Base-by-base conservation (phyloP, 2,888 invertebrate genomes). In the Lasioglossum malachurum region DNA sequence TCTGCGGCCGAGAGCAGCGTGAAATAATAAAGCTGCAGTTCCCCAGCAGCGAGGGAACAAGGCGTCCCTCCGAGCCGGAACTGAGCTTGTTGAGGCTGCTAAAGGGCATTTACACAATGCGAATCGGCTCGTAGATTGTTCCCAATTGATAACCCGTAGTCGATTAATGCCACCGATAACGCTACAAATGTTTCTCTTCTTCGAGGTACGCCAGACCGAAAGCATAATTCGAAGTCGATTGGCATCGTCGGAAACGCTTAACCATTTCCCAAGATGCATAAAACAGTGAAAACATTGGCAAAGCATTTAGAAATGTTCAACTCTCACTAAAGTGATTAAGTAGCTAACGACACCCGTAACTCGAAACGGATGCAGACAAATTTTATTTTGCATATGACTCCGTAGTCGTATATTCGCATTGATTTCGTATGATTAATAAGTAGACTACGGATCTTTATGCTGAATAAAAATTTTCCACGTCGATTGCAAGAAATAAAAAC, bases 21-120 rank as follows among this genome's bases (percentile, higher is more conserved):
- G 67, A 67, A 31, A 64, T 64, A 31, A 64, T 64, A 64, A 64
- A 64, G 64, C 64, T 14, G 64, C 64, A 27, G 64, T 64, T 31
- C 2, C 31, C 27, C 31, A 7, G 64, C 31, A 4, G 1, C 27
- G 16, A 14, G 64, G 64, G 16, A 16, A 31, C 64, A n/a, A n/a
- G n/a, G 64, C 31, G 16, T 31, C 64, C 16, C 31, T 64, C 2
- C 64, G 4, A 14, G 7, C 27, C 27, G 27, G 27, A 60, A 53
- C 53, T 7, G 8, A 53, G 53, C 10, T 12, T 57, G 57, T n/a
- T 10, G 0, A n/a, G 4, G n/a, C 3, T n/a, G 57, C n/a, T 57
- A n/a, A 57, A n/a, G 4, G n/a, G 57, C n/a, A n/a, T 57, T 57
- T 57, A n/a, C n/a, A 12, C 3, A 8, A 57, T n/a, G 10, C n/a